These are phyloP conservation scores for Bursaphelenchus mucronatus DNA, from an alignment of 1,140 invertebrate species.

Conservation along the genomic window DNA sequence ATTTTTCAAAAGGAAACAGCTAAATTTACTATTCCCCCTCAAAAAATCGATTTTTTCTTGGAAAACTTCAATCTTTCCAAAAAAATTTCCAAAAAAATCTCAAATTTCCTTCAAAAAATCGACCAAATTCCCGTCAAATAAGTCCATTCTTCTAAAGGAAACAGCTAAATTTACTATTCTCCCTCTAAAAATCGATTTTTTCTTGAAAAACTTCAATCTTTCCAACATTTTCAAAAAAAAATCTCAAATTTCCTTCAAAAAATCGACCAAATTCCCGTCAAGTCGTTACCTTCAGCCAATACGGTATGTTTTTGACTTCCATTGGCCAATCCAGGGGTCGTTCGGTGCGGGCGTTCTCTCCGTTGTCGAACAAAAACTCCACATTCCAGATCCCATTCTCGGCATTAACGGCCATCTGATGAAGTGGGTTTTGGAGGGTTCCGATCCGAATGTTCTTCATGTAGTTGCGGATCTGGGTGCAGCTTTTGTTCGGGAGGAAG, in stretches of 20 bases:
- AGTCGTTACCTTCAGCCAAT: neutral
- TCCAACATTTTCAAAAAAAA: neutral
- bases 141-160: slow-evolving; percentile 5
- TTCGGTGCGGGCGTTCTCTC: slow-evolving; percentile 28
- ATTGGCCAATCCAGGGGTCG: slow-evolving; percentile 36
- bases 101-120: slow-evolving; percentile 25
- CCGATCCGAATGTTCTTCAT: slow-evolving; percentile 32
- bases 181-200: slow-evolving; percentile 9
- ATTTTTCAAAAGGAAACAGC: slow-evolving; percentile 5
- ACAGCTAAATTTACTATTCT: slow-evolving; percentile 11
- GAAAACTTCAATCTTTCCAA: neutral
- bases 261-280: neutral
- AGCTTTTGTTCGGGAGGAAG: slow-evolving; percentile 42
- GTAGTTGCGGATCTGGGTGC: slow-evolving; percentile 41
- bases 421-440: slow-evolving; percentile 17
- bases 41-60: neutral
- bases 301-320: slow-evolving; percentile 23
- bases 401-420: slow-evolving; percentile 35
- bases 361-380: slow-evolving; percentile 23
- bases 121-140: slow-evolving; percentile 7
- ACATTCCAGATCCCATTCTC: slow-evolving; percentile 34
- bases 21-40: slow-evolving; percentile 11
- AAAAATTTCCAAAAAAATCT: neutral
- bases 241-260: slow-evolving; percentile 28
- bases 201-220: too few species aligned